These are phyloP conservation scores for Liopterus haemorrhoidalis DNA, from an alignment of 2,888 invertebrate genomes.

Conservation along the genomic window DNA sequence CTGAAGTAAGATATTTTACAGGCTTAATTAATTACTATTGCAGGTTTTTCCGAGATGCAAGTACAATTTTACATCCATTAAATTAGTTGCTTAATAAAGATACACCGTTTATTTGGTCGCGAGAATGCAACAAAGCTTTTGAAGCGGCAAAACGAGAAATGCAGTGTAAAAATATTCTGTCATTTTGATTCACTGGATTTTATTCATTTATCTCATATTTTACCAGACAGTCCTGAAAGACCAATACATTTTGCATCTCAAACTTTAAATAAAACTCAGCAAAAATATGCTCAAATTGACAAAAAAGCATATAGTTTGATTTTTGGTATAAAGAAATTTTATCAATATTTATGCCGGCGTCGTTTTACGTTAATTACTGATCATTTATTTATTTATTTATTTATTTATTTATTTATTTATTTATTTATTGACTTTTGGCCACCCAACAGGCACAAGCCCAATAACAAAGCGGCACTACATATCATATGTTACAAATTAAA, in stretches of 20 bases:
- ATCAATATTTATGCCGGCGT: too few relatives aligned
- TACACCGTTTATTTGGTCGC: neutral
- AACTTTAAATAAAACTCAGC: constrained; percentile 4
- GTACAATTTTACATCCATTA: constrained; percentile 8
- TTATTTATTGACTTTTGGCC: too few relatives aligned
- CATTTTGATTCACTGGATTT: constrained; percentile 9
- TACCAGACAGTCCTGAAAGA: neutral
- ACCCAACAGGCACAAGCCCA: too few relatives aligned
- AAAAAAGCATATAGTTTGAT: constrained; percentile 16
- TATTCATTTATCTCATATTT: constrained; percentile 9
- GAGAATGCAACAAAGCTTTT: neutral
- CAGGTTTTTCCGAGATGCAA: constrained; percentile 7
- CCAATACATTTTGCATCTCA: too few relatives aligned
- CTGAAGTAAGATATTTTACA: constrained; percentile 8
- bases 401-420: too few relatives aligned
- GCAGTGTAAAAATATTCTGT: constrained; percentile 1
- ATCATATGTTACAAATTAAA: too few relatives aligned
- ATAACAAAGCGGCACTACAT: too few relatives aligned
- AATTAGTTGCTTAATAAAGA: constrained; percentile 6
- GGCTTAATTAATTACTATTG: constrained; percentile 13
- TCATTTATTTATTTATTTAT: too few relatives aligned
- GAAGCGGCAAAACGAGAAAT: neutral
- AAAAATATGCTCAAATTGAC: constrained; percentile 18
- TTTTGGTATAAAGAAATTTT: too few relatives aligned
- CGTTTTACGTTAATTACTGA: too few relatives aligned